Conservation (phyloP, 1,140 invertebrate species). For the Wasmannia auropunctata region DNA sequence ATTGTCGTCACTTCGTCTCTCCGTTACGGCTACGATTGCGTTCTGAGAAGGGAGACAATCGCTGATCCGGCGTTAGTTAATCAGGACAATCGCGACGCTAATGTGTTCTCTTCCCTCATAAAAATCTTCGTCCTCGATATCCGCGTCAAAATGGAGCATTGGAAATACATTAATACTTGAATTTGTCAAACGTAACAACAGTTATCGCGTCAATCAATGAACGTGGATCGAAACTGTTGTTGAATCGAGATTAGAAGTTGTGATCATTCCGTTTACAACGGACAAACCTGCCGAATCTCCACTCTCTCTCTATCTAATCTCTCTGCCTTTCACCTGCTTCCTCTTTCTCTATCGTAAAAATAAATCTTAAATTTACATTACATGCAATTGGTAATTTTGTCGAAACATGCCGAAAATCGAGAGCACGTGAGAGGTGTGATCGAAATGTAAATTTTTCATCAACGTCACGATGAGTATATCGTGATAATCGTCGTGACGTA, state of each 20-base stretch:
- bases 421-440: conserved; percentile 49
- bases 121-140: conserved; percentile 5
- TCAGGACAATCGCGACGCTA: background rate
- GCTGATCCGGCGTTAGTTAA: background rate
- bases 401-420: conserved; percentile 55
- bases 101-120: background rate
- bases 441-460: background rate
- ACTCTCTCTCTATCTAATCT: background rate
- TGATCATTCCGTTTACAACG: background rate
- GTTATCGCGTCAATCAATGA: background rate
- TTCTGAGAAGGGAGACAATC: background rate
- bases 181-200: background rate
- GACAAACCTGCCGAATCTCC: background rate
- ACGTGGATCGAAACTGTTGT: background rate
- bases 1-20: background rate
- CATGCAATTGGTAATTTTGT: background rate
- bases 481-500: background rate
- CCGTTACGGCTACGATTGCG: background rate
- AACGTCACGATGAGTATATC: too few species aligned
- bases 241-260: background rate
- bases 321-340: background rate
- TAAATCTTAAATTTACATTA: conserved; percentile 48
- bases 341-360: conserved; percentile 35
- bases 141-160: conserved; percentile 2
- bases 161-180: background rate